Evolutionary conservation across 2,888 invertebrate genomes (phyloP), one percentile per base, ranked within the genome.

Genomic region (Troglohyphantes excavatus): DNA sequence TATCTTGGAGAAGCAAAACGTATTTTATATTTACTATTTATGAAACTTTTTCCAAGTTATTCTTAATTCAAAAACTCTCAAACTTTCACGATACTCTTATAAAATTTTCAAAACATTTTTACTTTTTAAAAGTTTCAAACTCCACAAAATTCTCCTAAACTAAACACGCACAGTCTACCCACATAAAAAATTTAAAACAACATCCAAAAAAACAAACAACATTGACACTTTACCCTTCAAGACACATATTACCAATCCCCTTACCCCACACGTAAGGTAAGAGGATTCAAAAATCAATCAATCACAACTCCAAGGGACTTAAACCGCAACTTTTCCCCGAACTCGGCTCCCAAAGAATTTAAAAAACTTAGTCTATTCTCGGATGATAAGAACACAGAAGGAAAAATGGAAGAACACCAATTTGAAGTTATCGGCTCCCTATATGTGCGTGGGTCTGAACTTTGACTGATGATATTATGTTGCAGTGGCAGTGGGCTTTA

Each of bases 401-500:
- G 9, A 53, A 7, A 72, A 33, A 7, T 39, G 29, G 76, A 76
- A 33, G 61, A 33, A 33, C 46, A 76, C 75, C 88, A 73, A 88
- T 88, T 88, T 88, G 23, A 75, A 82, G 75, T 82, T 88, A 88
- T 88, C 76, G 88, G 59, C 81, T 75, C 72, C 33, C 9, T 33
- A 59, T 33, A 27, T 61, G 67, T 39, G 27, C 75, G 61, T 11
- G 39, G 53, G 82, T 21, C 81, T 82, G 43, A 82, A 82, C 82
- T 82, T 88, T 88, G 88, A 88, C 75, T 82, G 88, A 88, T 88
- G 88, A 76, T 82, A 73, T 79, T 65, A 43, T 67, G 81, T 67
- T 72, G 39, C 73, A 39, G 59, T 67, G 33, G 46, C 63, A 29
- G 53, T 33, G 27, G 67, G 75, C 29, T 75, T 82, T 73, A 87